These are phyloP conservation scores for Amphipoea lucens DNA, from an alignment of 2,888 invertebrate genomes.

Conservation along the genomic window DNA sequence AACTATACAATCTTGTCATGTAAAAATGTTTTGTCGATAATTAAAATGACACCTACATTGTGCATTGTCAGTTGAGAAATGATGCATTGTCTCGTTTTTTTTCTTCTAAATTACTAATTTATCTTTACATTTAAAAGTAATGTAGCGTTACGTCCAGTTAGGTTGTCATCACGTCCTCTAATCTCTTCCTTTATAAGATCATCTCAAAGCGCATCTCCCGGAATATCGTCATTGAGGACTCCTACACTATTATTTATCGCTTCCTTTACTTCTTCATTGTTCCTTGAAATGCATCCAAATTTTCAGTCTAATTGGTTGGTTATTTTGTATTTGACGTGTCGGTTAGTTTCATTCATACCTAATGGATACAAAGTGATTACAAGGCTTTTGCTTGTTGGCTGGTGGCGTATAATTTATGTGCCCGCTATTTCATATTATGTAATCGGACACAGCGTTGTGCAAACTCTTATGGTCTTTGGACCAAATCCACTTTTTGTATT, in stretches of 20 bases:
- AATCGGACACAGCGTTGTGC: conserved; percentile 54
- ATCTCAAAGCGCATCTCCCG: conserved; percentile 83
- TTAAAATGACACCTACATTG: conserved; percentile 49
- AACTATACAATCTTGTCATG: conserved; percentile 39
- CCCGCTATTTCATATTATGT: conserved; percentile 58
- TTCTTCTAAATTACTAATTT: conserved; percentile 25
- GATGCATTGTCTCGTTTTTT: conserved; percentile 49
- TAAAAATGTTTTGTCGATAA: conserved; percentile 26
- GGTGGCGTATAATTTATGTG: conserved; percentile 56
- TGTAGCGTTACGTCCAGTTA: conserved; percentile 63
- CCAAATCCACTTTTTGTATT: conserved; percentile 49
- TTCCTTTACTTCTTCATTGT: conserved; percentile 84
- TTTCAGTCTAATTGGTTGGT: conserved; percentile 55
- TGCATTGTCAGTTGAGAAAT: conserved; percentile 55
- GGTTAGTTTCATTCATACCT: conserved; percentile 55
- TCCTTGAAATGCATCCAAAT: conserved; percentile 65
- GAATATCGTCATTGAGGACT: conserved; percentile 80
- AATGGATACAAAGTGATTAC: conserved; percentile 63
- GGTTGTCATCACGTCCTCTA: conserved; percentile 79
- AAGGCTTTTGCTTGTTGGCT: conserved; percentile 52
- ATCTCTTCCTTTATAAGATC: conserved; percentile 73
- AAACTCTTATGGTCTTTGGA: conserved; percentile 53
- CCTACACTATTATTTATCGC: conserved; percentile 85
- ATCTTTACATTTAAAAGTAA: conserved; percentile 30
- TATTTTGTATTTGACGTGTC: conserved; percentile 53